Evolutionary conservation across 2,888 invertebrate species (phyloP), one percentile per base, ranked within the genome.

Genomic region (Siphlonurus alternatus): DNA sequence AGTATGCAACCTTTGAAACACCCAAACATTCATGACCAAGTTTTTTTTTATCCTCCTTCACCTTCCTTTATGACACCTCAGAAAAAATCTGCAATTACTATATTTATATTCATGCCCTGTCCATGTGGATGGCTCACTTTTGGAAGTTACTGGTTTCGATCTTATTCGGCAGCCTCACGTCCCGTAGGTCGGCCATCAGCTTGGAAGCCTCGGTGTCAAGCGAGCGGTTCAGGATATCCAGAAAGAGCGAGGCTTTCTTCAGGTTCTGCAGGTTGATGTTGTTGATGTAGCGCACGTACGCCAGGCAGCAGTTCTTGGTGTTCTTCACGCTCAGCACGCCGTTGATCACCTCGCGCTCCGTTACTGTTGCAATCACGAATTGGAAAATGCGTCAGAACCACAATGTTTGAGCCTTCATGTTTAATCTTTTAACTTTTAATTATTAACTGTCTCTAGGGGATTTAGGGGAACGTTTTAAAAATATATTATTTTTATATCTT

Each of bases 301-400:
- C 95, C 59, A 98, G 78, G 71, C 95, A 94, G 75, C 97, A 96
- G 72, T 96, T 95, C 74, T 93, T 91, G 0, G 93, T 94, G 73
- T 96, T 93, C 72, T 89, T 90, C 0, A 96, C 95, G 72, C 88
- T 90, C 20, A 99, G 76, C 2, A 98, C 83, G 0, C 98, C 98
- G 72, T 96, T 93, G 69, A 96, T 95, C 0, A 99, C 95, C 78
- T 99, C 98, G 59, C 97, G 81, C 78, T 98, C 98, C 1, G 98
- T 99, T 23, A 98, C 98, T 95, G 76, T n/a, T n/a, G n/a, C 53
- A 76, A 74, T 2, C 67, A 66, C 54, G 64, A 63, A 67, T 56
- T 56, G 54, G 20, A 59, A 51, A 18, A 61, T 61, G 18, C 53
- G 23, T 25, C 18, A 19, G 15, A 66, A 64, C 61, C 53, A 64